phyloP scores from a whole-genome alignment of 2,888 invertebrate genomes.

The Oxytorus armatus region DNA sequence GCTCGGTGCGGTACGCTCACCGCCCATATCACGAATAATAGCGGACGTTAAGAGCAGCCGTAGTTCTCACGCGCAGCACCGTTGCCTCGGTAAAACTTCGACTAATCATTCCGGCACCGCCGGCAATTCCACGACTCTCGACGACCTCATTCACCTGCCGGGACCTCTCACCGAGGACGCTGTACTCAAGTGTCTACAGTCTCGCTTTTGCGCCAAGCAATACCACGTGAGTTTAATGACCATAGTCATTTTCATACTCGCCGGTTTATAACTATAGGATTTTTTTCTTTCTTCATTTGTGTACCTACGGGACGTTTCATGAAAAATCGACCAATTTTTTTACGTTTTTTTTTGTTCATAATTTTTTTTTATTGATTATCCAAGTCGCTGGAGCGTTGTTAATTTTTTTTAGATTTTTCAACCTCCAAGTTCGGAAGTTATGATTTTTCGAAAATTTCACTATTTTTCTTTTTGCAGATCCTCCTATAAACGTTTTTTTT shows the following conservation, averaged over 20 bases:
- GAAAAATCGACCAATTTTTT: neutral
- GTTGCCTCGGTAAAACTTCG: slow-evolving; percentile 76
- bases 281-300: neutral
- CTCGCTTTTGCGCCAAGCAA: slow-evolving; percentile 93
- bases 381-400: too few relatives aligned
- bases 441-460: too few relatives aligned
- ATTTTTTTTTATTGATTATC: too few relatives aligned
- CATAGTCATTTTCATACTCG: neutral
- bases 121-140: slow-evolving; percentile 87
- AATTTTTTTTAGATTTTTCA: too few relatives aligned
- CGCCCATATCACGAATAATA: slow-evolving; percentile 81
- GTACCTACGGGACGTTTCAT: too few relatives aligned
- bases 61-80: slow-evolving; percentile 79
- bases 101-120: slow-evolving; percentile 70
- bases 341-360: too few relatives aligned
- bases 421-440: too few relatives aligned
- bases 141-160: slow-evolving; percentile 96
- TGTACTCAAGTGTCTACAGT: slow-evolving; percentile 95
- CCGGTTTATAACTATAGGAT: too few relatives aligned
- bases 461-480: too few relatives aligned
- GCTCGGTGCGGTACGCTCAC: slow-evolving; percentile 79
- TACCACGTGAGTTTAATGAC: slow-evolving; percentile 90
- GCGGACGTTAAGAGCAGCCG: slow-evolving; percentile 81
- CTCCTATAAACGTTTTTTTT: too few relatives aligned
- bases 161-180: slow-evolving; percentile 98